Evolutionary conservation across 1,140 invertebrate genomes (phyloP).

Genomic region (Chionoecetes opilio): DNA sequence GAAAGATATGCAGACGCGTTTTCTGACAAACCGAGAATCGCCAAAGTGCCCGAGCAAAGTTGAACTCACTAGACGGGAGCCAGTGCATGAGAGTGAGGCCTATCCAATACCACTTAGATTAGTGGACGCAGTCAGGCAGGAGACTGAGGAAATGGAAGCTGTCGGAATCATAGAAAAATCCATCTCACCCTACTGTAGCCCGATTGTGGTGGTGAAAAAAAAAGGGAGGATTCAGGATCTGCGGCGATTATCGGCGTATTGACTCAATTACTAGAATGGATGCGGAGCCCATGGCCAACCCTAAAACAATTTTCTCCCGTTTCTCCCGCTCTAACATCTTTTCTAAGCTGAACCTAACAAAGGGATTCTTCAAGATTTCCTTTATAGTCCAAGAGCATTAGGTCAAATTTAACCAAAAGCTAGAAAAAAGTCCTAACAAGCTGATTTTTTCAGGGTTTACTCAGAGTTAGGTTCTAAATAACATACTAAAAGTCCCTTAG

Average conservation of each 20-base stretch:
- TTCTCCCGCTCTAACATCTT: not conserved
- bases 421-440: too few species aligned
- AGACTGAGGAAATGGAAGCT: not conserved
- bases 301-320: not conserved
- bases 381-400: too few species aligned
- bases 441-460: too few species aligned
- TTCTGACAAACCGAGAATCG: not conserved
- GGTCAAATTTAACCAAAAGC: too few species aligned
- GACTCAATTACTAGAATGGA: not conserved
- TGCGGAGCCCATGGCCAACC: slow-evolving; percentile 49
- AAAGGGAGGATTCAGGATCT: slow-evolving; percentile 29
- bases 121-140: not conserved
- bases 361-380: slow-evolving; percentile 47
- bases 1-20: not conserved
- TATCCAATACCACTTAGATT: slow-evolving; percentile 21
- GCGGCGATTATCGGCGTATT: slow-evolving; percentile 5
- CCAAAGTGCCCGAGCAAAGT: not conserved
- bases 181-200: not conserved
- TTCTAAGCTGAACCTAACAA: slow-evolving; percentile 30
- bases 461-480: too few species aligned
- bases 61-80: not conserved
- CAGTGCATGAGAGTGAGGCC: not conserved
- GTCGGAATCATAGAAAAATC: slow-evolving; percentile 31
- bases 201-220: slow-evolving; percentile 44
- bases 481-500: too few species aligned